Conservation (phyloP, 2,888 invertebrate genomes). For the Campaea margaritaria region DNA sequence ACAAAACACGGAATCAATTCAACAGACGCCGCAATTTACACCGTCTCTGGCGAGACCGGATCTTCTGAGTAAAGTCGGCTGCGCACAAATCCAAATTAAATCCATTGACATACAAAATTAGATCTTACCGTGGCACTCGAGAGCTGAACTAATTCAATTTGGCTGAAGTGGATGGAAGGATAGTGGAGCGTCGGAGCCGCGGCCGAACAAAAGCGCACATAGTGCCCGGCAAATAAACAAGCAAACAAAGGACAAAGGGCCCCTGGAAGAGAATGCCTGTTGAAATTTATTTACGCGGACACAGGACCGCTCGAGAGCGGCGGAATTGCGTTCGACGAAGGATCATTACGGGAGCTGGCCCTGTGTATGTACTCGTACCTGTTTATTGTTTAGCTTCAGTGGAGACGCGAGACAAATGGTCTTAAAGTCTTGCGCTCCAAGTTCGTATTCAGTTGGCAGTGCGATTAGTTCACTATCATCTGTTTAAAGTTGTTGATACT, state of each 20-base stretch:
- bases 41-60: conserved; percentile 13
- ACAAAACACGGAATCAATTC: conserved; percentile 52
- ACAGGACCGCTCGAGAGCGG: conserved; percentile 49
- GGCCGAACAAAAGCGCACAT: conserved; percentile 66
- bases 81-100: conserved; percentile 69
- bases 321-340: conserved; percentile 52
- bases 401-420: conserved; percentile 19
- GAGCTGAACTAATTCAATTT: conserved; percentile 71
- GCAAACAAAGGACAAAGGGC: conserved; percentile 58
- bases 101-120: conserved; percentile 75
- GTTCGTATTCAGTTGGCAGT: conserved; percentile 2
- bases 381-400: conserved; percentile 17
- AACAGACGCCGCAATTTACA: conserved; percentile 20
- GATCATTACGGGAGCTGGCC: conserved; percentile 42
- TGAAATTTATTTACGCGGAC: conserved; percentile 59
- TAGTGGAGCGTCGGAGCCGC: conserved; percentile 48
- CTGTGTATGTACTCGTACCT: conserved; percentile 13
- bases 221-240: conserved; percentile 55
- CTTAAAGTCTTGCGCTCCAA: neutral
- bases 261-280: conserved; percentile 52
- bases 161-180: conserved; percentile 62
- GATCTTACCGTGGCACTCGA: conserved; percentile 57
- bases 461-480: conserved; percentile 9
- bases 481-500: conserved; percentile 12
- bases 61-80: conserved; percentile 7